Evolutionary conservation across 2,888 invertebrate genomes (phyloP), one percentile per base, ranked within the genome.

Genomic region (Acholoe squamosa): DNA sequence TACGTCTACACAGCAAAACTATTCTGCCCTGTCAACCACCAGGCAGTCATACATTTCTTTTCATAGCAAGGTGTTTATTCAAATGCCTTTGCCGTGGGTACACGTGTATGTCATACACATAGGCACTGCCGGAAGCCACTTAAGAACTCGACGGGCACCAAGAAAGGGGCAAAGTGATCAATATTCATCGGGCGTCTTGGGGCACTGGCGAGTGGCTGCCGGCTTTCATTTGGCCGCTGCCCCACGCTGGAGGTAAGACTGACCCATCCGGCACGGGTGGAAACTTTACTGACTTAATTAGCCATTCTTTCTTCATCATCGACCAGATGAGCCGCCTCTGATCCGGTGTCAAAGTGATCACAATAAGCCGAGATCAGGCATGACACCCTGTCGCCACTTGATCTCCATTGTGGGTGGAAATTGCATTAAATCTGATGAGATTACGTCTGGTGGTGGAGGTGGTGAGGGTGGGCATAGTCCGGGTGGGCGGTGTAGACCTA

Each of bases 301-400:
- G 54, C 54, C 56, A 31, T 52, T 56, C 86, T 86, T 52, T 86
- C 86, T 86, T 86, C 86, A 56, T 86, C 86, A 54, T 54, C 28
- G 86, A 12, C 28, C 86, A 86, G 86, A 86, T 86, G 86, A 86
- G 86, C 86, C 43, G 86, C 86, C 86, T n/a, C 54, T 54, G 86
- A 86, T 86, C 86, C 54, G 86, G 86, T 86, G 86, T 86, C 86
- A 86, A 56, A 86, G 54, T 86, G 86, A 86, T 86, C 86, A 86
- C 86, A 86, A 86, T 86, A 86, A 86, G 54, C 86, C 52, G 56
- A n/a, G 86, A 86, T 86, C 86, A 86, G 52, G 28, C 28, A 86
- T 86, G 86, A 54, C 86, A 86, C 86, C 86, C 54, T 28, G 12
- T 54, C 86, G 56, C 86, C 86, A 56, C 86, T 52, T 86, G 86